Percentiles rank a stretch among this genome's conserved stretches.
Evolutionary conservation across 2,113 vertebrate species (phyloP).

Genomic region (Tetraodon nigroviridis): DNA sequence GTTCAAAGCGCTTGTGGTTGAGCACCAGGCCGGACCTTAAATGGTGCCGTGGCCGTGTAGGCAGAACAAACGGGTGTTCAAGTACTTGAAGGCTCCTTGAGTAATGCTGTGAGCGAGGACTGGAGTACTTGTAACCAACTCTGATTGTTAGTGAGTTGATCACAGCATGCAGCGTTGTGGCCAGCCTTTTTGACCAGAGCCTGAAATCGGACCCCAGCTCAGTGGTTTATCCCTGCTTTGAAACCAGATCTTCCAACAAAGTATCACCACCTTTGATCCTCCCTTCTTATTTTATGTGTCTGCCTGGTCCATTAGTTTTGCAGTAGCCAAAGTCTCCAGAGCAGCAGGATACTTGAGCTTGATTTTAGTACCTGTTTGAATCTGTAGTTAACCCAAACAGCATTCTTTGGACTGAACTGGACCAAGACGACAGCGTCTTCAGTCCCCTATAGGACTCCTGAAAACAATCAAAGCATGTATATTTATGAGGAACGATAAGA

Average conservation of each 20-base stretch:
- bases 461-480: too few relatives aligned
- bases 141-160: not conserved
- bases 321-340: not conserved
- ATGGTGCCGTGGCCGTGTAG: too few relatives aligned
- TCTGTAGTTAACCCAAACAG: not conserved
- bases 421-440: not conserved
- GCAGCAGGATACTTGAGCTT: not conserved
- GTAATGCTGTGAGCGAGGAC: not conserved
- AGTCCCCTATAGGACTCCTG: too few relatives aligned
- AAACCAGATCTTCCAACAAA: constrained; percentile 30
- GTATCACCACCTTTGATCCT: constrained; percentile 11
- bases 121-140: too few relatives aligned
- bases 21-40: too few relatives aligned
- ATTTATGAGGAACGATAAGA: too few relatives aligned
- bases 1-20: too few relatives aligned
- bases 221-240: constrained; percentile 15
- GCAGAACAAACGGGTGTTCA: too few relatives aligned
- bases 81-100: too few relatives aligned
- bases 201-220: not conserved
- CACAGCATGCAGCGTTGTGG: not conserved
- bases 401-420: not conserved
- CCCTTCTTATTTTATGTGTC: not conserved
- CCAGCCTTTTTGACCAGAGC: not conserved
- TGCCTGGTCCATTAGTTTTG: not conserved
- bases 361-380: not conserved